Evolutionary conservation across 2,797 vertebrate species (phyloP), one percentile per base, ranked within the genome.

Genomic region (Tapera naevia): DNA sequence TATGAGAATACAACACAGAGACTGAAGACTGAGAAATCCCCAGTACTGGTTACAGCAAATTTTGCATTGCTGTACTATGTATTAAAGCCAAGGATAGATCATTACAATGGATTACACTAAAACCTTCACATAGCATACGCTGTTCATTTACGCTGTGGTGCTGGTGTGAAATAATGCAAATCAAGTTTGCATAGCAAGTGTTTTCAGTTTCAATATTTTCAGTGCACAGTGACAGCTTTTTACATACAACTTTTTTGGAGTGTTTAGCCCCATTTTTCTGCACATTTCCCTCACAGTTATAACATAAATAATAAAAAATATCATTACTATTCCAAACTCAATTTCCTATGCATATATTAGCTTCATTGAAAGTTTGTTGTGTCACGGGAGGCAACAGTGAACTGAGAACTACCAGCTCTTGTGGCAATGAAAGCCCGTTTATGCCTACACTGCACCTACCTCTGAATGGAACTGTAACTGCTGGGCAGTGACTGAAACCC

Each of bases 121-220:
- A 75, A 79, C 71, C 46, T 86, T 92, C 86, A 72, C 64, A 24
- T 6, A 46, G 84, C 89, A 86, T 58, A 91, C 8, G 12, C 76
- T 69, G 73, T 32, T 87, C 83, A 64, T 88, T 75, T 64, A 88
- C 88, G 51, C 88, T 46, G 86, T 64, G 73, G 71, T 72, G 86
- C 86, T 87, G 76, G 78, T 64, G 74, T 79, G 88, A 93, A 94
- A 84, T 72, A 89, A 93, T 78, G 80, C 90, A 94, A 85, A 83
- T 70, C 64, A 78, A 64, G 58, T 83, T 88, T 87, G 88, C 23
- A 30, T 2, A 58, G 65, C 35, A 89, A 93, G 82, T 56, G 24
- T 41, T 75, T 74, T 35, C 69, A 57, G n/a, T 64, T 93, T 89
- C 81, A 61, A 23, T 71, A 57, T 84, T 89, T 92, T 72, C 50